These are phyloP conservation scores for Zaprionus camerounensis DNA, from an alignment of 1,140 invertebrate species.

Conservation along the genomic window DNA sequence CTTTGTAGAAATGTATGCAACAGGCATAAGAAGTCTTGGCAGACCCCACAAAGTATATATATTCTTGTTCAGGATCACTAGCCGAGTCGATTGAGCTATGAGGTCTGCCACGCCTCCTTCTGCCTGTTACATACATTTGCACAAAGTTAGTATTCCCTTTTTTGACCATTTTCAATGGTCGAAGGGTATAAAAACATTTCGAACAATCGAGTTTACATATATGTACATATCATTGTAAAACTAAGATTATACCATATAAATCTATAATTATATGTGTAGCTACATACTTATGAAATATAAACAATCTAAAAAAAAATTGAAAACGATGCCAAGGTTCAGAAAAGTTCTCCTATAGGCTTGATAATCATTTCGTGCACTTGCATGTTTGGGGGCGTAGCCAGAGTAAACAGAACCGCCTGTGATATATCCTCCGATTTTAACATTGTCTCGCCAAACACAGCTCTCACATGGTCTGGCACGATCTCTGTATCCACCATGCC, in stretches of 20 bases:
- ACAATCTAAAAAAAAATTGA: neutral
- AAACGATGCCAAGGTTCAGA: conserved; percentile 26
- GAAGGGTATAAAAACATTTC: no score
- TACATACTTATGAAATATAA: neutral
- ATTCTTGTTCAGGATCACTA: no score
- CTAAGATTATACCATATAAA: neutral
- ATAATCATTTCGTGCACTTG: conserved; percentile 84
- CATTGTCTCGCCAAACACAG: conserved; percentile 31
- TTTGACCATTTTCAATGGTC: no score
- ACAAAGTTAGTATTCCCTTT: no score
- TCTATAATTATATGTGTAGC: neutral
- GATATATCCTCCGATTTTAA: conserved; percentile 85
- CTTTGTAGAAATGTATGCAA: no score
- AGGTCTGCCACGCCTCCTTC: no score
- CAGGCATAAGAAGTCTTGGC: no score
- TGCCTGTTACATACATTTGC: no score
- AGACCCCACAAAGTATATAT: no score
- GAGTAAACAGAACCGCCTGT: conserved; percentile 85
- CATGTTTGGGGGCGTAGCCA: conserved; percentile 85
- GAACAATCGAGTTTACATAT: no score
- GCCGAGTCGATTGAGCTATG: no score
- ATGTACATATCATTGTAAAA: no score
- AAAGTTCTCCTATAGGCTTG: conserved; percentile 70
- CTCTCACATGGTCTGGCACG: conserved; percentile 57
- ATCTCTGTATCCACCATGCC: conserved; percentile 86